Conservation (phyloP, 2,797 vertebrate genomes). For the Carapus acus region DNA sequence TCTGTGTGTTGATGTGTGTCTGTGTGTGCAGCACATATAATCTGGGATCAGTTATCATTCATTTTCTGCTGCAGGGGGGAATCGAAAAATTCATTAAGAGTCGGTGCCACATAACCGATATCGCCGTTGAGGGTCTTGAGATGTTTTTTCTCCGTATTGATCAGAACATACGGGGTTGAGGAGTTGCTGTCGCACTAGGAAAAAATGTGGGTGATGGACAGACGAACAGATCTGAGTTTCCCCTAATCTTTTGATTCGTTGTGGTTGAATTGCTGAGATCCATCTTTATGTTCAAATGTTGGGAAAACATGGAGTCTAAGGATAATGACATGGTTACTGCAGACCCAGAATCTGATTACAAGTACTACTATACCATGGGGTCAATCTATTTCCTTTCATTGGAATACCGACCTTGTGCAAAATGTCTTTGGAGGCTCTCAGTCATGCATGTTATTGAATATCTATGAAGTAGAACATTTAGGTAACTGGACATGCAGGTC, state of each 20-base stretch:
- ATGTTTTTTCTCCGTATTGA: neutral
- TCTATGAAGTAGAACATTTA: no score
- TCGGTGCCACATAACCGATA: neutral
- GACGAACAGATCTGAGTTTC: constrained; percentile 2
- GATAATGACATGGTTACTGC: constrained; percentile 34
- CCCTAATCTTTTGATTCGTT: no score
- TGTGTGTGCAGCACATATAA: neutral
- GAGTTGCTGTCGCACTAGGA: neutral
- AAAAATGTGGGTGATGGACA: neutral
- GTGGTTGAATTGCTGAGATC: neutral
- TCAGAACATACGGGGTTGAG: neutral
- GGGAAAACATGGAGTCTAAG: constrained; percentile 35
- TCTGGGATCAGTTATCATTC: neutral
- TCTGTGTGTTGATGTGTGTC: no score
- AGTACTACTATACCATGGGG: constrained; percentile 29
- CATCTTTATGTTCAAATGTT: no score
- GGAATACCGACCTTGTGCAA: constrained; percentile 33
- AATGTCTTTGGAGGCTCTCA: no score
- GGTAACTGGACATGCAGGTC: no score
- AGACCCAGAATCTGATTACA: constrained; percentile 29
- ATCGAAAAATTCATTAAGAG: neutral
- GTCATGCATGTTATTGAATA: no score
- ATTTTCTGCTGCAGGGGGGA: neutral
- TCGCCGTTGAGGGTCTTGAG: neutral
- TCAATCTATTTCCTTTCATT: constrained; percentile 31